Evolutionary conservation across 2,113 vertebrate genomes (phyloP).

Genomic region (Periophthalmus modestus): DNA sequence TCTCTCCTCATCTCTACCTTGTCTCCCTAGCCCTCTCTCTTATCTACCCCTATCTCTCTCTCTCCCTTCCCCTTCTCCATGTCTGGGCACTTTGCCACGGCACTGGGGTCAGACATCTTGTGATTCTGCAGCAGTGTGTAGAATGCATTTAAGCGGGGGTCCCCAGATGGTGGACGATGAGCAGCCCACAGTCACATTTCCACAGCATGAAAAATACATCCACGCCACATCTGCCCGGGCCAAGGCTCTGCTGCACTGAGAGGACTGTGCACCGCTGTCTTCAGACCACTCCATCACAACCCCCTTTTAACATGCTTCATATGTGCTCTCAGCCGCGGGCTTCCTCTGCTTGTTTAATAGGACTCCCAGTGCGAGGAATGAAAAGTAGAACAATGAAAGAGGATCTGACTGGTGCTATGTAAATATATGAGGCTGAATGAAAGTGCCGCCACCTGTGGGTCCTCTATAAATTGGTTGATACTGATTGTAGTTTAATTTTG

Average conservation of each 20-base stretch:
- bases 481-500: background rate
- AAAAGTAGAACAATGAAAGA: constrained; percentile 36
- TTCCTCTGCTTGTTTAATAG: constrained; percentile 40
- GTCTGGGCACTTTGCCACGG: constrained; percentile 72
- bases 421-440: constrained; percentile 16
- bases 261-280: constrained; percentile 40
- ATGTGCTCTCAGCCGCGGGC: constrained; percentile 32
- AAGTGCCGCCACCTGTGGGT: constrained; percentile 16
- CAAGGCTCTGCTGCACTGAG: constrained; percentile 51
- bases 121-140: constrained; percentile 75
- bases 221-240: constrained; percentile 59
- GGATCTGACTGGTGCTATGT: constrained; percentile 11
- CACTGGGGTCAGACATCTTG: constrained; percentile 78
- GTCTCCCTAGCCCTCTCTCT: constrained; percentile 20
- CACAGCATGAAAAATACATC: constrained; percentile 72
- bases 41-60: constrained; percentile 28
- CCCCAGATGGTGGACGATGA: constrained; percentile 70
- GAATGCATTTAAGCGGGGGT: constrained; percentile 69
- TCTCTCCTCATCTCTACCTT: too few species aligned
- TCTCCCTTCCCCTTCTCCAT: constrained; percentile 46
- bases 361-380: constrained; percentile 39
- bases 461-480: background rate
- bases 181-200: constrained; percentile 70
- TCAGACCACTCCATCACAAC: constrained; percentile 38
- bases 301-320: constrained; percentile 41